These are phyloP conservation scores for Chiridota heheva DNA, from an alignment of 35 echinoderm and acorn worm species.

Conservation along the genomic window DNA sequence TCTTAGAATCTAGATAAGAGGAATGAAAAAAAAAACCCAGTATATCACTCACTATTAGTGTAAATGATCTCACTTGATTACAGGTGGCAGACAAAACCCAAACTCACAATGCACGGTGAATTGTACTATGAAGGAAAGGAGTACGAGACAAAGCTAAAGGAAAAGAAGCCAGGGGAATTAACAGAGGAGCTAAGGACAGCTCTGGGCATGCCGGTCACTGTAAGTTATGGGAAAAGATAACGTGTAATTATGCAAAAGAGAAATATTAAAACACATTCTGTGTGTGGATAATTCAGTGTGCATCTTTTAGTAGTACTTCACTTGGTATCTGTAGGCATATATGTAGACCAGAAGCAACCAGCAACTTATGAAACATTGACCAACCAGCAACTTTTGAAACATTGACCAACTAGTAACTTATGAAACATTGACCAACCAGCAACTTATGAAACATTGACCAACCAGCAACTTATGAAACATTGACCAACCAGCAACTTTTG, in stretches of 20 bases:
- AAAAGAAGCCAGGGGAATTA: conserved; percentile 96
- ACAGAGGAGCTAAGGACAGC: conserved; percentile 91
- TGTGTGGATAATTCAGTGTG: neutral
- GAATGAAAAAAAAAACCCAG: neutral
- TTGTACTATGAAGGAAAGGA: conserved; percentile 99
- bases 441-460: too few species aligned
- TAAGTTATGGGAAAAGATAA: neutral
- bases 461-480: too few species aligned
- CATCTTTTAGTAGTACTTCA: too few species aligned
- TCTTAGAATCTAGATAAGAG: neutral
- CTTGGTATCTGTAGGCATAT: too few species aligned
- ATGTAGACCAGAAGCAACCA: too few species aligned
- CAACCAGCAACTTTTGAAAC: too few species aligned
- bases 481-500: too few species aligned
- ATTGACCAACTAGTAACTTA: too few species aligned
- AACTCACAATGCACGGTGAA: conserved; percentile 98
- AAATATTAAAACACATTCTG: neutral
- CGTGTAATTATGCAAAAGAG: neutral
- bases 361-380: too few species aligned
- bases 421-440: too few species aligned
- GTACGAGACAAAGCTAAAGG: conserved; percentile 95
- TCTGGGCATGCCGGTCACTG: conserved; percentile 95
- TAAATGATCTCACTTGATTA: too few species aligned
- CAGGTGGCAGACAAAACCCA: conserved; percentile 98
- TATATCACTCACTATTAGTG: neutral